Evolutionary conservation across 2,113 vertebrate genomes (phyloP), one percentile per base, ranked within the genome.

Genomic region (Synodontis membranacea): DNA sequence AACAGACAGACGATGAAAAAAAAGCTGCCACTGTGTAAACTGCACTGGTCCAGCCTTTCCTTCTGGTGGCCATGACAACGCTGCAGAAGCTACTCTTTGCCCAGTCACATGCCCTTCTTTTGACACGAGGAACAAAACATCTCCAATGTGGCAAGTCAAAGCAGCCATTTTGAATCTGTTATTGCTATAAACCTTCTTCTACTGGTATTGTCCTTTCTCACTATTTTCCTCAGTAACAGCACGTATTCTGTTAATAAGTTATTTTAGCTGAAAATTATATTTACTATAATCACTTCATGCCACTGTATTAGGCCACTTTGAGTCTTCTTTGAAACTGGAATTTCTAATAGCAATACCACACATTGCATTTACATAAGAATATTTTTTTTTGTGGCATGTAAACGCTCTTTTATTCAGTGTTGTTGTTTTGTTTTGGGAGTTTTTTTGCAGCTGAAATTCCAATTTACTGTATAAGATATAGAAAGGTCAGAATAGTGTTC

Each of bases 1-100:
- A 86, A 89, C 84, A 89, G 90, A 89, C 90, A 86, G 86, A 83
- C 82, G 80, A 89, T 89, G 68, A 82, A 60, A 87, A 80, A 90
- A 90, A 89, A 84, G 75, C 82, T 87, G 88, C 88, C 84, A 88
- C 90, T 90, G 90, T 89, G 90, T 89, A 90, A 90, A 90, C 88
- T 84, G 74, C 74, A 82, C 68, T 25, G 70, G 86, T 76, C 90
- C 62, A 58, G 88, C 79, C 88, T 88, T 80, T 81, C 76, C 88
- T 31, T 58, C 80, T 31, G 84, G 86, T 88, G 80, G 52, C 76
- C 90, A 90, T 89, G 90, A 84, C 88, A 89, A 90, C 90, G 31
- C 48, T 56, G 81, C 84, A 83, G 82, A 84, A 86, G 87, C 88
- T 84, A 89, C 48, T 79, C 84, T 89, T 46, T 81, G 86, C 68